phyloP scores from a whole-genome alignment of 2,888 invertebrate genomes.

The Eristalis intricaria region DNA sequence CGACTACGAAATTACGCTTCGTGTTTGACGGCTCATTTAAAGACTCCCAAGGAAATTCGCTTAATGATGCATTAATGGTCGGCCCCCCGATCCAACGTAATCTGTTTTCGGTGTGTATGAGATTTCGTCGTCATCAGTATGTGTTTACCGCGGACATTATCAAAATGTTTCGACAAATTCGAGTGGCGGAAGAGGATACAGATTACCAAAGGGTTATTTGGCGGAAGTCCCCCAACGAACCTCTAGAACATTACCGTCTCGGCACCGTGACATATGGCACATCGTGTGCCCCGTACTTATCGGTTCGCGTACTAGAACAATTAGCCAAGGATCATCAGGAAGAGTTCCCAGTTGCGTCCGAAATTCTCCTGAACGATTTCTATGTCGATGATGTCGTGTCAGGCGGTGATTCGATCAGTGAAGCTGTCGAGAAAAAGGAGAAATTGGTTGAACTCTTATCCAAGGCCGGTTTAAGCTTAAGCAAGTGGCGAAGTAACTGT shows the following conservation, averaged over 20 bases:
- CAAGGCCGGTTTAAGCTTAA: neutral
- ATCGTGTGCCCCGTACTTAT: constrained; percentile 5
- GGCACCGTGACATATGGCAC: constrained; percentile 27
- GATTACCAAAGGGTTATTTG: constrained; percentile 14
- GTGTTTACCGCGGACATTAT: constrained; percentile 8
- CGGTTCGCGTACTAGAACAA: neutral
- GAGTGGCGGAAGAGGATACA: neutral
- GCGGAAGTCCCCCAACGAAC: neutral
- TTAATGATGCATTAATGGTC: neutral
- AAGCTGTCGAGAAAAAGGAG: too few species aligned
- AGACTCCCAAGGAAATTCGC: neutral
- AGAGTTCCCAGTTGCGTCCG: neutral
- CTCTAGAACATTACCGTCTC: neutral
- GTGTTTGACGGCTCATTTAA: neutral
- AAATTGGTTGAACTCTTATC: too few species aligned
- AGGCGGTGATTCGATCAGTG: too few species aligned
- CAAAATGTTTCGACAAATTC: neutral
- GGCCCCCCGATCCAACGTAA: constrained; percentile 9
- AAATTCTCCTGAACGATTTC: too few species aligned
- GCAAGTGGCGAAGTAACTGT: constrained; percentile 29
- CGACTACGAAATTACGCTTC: neutral
- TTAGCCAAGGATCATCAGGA: neutral
- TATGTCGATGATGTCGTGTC: too few species aligned
- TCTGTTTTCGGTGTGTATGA: constrained; percentile 15
- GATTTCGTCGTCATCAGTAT: constrained; percentile 8